Base-by-base conservation (phyloP, 2,113 vertebrate species). In the Cercopithecus mona region DNA sequence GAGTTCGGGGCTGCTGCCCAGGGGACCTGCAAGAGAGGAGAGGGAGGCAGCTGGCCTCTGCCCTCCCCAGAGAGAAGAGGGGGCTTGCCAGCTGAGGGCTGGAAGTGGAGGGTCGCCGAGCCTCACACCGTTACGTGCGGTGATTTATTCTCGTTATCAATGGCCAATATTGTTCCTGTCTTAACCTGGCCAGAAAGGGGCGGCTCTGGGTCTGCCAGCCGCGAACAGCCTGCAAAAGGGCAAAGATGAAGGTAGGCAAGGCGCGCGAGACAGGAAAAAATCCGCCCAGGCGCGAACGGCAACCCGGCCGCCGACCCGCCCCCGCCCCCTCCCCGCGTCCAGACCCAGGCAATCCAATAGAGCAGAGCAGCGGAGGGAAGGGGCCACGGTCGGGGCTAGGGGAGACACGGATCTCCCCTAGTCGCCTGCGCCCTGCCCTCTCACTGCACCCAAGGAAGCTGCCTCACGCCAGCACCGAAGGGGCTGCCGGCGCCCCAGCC, bases 171-270 rank as follows among this genome's bases (percentile, higher is more conserved):
- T 64, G 68, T n/a, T 91, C 55, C 61, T 50, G 82, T 64, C 90
- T 92, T 72, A 97, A 90, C 94, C 94, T 40, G 30, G 66, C 50
- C 81, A 78, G 50, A 93, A 96, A 80, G 22, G 68, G 70, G 64
- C 35, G n/a, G 79, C 73, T 93, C 59, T 96, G 92, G 72, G 27
- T 95, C 96, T 27, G 66, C 66, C 57, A 64, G 59, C 82, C 50
- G 79, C 55, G 23, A 68, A 81, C 80, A 84, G 92, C 76, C 97
- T 94, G 94, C 75, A 94, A 96, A 97, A 84, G 88, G 96, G 97
- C 93, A 94, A 84, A 96, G 57, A 96, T 25, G 84, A 96, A 97
- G 96, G 80, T 50, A 97, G 92, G 40, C 73, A 97, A 76, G 76
- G 76, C 30, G 79, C 38, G 17, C 48, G 57, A 94, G 64, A 35